Evolutionary conservation across 2,113 vertebrate genomes (phyloP), one percentile per base, ranked within the genome.

Genomic region (Antennarius striatus): DNA sequence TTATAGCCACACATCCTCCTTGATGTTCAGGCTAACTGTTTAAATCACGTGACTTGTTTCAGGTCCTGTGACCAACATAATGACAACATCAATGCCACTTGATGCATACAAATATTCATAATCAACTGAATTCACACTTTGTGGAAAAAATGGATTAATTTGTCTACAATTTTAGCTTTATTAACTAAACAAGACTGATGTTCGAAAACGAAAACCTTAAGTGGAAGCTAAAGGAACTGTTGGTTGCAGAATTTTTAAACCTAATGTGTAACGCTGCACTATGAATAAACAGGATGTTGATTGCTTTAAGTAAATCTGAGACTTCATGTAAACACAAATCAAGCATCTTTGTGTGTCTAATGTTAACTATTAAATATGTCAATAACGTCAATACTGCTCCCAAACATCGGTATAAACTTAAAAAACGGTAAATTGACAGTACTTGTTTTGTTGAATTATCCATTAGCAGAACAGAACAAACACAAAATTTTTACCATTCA

Each of bases 41-140:
- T 11, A 63, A 70, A 69, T 84, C 80, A 76, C 48, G 75, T 72
- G 76, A 86, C 63, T 54, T 0, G 10, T 9, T 50, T 22, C 14
- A 49, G 61, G 39, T 36, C 32, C 3, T 7, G 32, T 36, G 32
- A 36, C 32, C 32, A 36, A 36, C 32, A 36, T 36, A 36, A 36
- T 36, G 32, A 36, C 32, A 36, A 7, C 32, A 36, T 36, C 32
- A 36, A 36, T 36, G 32, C 32, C 4, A 36, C 32, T 36, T 36
- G 22, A 22, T 6, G 9, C 8, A 22, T 13, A 28, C 15, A 46
- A 42, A 42, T 42, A 22, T 22, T 22, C 22, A 22, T 22, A 22
- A 22, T 36, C 5, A 36, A 5, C 32, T n/a, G 3, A 36, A 36
- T 36, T 36, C 3, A 36, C 32, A 36, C 4, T 36, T 36, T 36